Evolutionary conservation across 92 coral and sea anemone species (phyloP).

Genomic region (Galaxea fascicularis): DNA sequence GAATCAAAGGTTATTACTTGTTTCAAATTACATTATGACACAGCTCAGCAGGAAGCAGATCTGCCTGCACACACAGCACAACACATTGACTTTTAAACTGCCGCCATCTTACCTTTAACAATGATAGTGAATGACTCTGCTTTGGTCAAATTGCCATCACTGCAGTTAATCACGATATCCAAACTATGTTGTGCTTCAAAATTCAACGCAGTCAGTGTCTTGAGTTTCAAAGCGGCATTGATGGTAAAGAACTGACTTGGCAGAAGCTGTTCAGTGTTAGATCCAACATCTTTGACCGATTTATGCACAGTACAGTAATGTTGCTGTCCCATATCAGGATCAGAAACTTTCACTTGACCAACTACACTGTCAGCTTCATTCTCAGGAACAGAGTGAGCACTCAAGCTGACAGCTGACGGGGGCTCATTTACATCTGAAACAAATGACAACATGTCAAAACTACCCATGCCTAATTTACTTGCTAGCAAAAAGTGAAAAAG

Average conservation of each 20-base stretch:
- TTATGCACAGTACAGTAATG: constrained; percentile 77
- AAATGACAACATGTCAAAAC: background rate
- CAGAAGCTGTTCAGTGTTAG: constrained; percentile 6
- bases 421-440: constrained; percentile 85
- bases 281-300: background rate
- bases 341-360: constrained; percentile 74
- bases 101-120: constrained; percentile 61
- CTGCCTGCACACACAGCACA: no score
- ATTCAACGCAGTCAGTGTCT: constrained; percentile 68
- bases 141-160: constrained; percentile 60
- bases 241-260: constrained; percentile 63
- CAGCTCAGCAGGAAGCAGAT: no score
- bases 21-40: no score
- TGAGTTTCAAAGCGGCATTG: constrained; percentile 55
- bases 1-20: no score
- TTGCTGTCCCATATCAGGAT: constrained; percentile 84
- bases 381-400: constrained; percentile 59
- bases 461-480: no score
- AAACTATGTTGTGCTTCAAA: constrained; percentile 66
- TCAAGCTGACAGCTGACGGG: constrained; percentile 66
- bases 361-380: constrained; percentile 73
- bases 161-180: constrained; percentile 65
- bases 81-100: background rate
- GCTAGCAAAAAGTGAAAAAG: background rate
- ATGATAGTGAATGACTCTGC: constrained; percentile 56